Percentiles rank a stretch among this genome's conserved stretches.
phyloP scores from a whole-genome alignment of 2,797 vertebrate species.

The Coregonus ussuriensis region DNA sequence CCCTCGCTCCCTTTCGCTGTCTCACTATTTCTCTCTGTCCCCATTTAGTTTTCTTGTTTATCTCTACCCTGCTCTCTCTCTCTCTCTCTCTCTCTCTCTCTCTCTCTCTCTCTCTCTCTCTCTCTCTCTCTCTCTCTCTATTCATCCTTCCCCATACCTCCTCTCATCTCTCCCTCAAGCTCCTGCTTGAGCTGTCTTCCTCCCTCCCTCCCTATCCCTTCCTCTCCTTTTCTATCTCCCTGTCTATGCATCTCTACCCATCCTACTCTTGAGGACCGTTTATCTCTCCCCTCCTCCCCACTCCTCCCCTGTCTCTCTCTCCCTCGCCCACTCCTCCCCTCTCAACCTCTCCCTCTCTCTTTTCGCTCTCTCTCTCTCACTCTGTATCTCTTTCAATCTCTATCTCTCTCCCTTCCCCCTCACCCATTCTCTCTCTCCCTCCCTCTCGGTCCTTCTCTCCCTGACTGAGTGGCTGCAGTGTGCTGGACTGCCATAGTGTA shows the following conservation, averaged over 20 bases:
- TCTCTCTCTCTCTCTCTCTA: too few relatives aligned
- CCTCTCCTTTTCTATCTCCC: background rate
- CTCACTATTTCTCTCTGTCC: conserved; percentile 27
- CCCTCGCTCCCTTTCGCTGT: conserved; percentile 32
- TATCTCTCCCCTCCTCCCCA: conserved; percentile 8
- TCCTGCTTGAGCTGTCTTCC: background rate
- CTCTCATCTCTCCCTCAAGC: background rate
- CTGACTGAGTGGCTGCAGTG: background rate
- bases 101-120: too few relatives aligned
- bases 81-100: too few relatives aligned
- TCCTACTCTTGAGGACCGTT: too few relatives aligned
- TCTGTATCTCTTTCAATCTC: background rate
- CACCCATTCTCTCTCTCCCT: background rate
- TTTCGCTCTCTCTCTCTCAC: background rate
- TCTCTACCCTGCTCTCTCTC: too few relatives aligned
- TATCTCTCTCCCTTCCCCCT: background rate
- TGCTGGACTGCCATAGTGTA: background rate
- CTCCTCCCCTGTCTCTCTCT: background rate
- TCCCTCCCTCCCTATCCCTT: too few relatives aligned
- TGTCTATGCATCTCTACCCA: too few relatives aligned
- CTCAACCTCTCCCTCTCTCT: background rate
- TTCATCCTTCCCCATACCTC: too few relatives aligned
- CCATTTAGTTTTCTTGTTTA: too few relatives aligned
- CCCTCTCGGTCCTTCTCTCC: background rate
- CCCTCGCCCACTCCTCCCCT: too few relatives aligned